A percentile compares a stretch with the other conserved stretches of the same genome.
These are phyloP conservation scores for Xyrauchen texanus DNA, from an alignment of 2,113 vertebrate species.

Conservation along the genomic window DNA sequence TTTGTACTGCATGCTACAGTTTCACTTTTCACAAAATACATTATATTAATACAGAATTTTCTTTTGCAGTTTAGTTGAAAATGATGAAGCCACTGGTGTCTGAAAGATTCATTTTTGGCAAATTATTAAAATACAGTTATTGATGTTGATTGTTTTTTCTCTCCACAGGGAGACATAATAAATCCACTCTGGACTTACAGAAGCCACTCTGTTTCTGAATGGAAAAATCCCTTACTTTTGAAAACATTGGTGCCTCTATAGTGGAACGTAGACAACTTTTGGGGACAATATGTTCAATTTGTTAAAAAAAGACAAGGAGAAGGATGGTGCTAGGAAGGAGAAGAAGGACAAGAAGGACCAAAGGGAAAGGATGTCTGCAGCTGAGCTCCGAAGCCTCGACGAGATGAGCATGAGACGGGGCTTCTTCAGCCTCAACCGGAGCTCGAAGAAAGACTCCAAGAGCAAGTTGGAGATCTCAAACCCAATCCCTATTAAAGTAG, in stretches of 20 bases:
- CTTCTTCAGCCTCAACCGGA: constrained; percentile 92
- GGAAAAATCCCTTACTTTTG: constrained; percentile 52
- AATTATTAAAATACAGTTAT: no score
- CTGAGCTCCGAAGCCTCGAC: constrained; percentile 90
- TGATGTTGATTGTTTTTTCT: neutral
- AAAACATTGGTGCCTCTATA: constrained; percentile 41
- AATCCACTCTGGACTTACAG: constrained; percentile 40
- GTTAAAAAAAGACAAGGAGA: constrained; percentile 92
- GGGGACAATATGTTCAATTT: constrained; percentile 80
- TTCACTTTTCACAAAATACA: no score
- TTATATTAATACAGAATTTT: no score
- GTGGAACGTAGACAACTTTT: constrained; percentile 26
- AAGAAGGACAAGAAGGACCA: constrained; percentile 93
- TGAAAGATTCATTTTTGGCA: no score
- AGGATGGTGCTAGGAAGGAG: constrained; percentile 84
- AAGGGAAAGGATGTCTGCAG: constrained; percentile 92
- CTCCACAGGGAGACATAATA: constrained; percentile 21
- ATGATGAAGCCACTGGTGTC: no score
- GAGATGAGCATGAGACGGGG: constrained; percentile 94
- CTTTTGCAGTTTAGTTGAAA: no score
- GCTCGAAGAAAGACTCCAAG: constrained; percentile 87
- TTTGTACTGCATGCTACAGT: no score
- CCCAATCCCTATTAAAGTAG: constrained; percentile 94
- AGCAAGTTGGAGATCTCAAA: constrained; percentile 90
- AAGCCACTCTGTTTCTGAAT: constrained; percentile 46